Percentiles rank a stretch among this genome's conserved stretches.
These are phyloP conservation scores for Trichopria drosophilae DNA, from an alignment of 2,888 invertebrate genomes.

Conservation along the genomic window DNA sequence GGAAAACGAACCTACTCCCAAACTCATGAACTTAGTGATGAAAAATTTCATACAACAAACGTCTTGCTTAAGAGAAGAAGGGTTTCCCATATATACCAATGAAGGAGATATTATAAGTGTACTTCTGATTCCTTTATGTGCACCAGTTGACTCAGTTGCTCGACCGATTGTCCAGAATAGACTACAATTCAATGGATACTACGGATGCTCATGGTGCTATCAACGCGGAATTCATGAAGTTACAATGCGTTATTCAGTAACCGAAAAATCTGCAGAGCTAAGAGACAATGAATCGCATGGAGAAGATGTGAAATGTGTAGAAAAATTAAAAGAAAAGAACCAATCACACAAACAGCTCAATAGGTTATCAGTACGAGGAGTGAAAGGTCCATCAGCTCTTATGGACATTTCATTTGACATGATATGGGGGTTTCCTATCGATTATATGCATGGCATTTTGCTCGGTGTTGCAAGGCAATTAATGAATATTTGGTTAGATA, in stretches of 20 bases:
- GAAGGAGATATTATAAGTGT: not conserved
- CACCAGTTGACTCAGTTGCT: slow-evolving; percentile 8
- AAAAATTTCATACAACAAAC: slow-evolving; percentile 15
- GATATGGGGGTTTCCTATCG: slow-evolving; percentile 15
- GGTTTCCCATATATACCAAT: not conserved
- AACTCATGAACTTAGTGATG: slow-evolving; percentile 10
- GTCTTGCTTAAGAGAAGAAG: slow-evolving; percentile 6
- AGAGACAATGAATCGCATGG: slow-evolving; percentile 6
- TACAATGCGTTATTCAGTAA: slow-evolving; percentile 10
- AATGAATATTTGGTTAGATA: slow-evolving; percentile 13
- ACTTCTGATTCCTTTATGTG: slow-evolving; percentile 11
- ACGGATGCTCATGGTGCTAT: slow-evolving; percentile 16
- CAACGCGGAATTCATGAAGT: slow-evolving; percentile 5
- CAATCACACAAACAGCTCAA: too few species aligned
- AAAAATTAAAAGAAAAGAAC: slow-evolving; percentile 3
- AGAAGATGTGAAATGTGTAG: slow-evolving; percentile 4
- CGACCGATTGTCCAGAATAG: slow-evolving; percentile 14
- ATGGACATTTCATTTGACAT: slow-evolving; percentile 5
- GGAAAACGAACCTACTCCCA: slow-evolving; percentile 6
- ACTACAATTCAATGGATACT: slow-evolving; percentile 8
- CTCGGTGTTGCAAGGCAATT: slow-evolving; percentile 3
- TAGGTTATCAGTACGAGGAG: slow-evolving; percentile 10
- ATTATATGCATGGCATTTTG: slow-evolving; percentile 12
- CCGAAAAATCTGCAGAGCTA: slow-evolving; percentile 3
- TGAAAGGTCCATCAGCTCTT: slow-evolving; percentile 6